A percentile compares a stretch with the other conserved stretches of the same genome.
These are phyloP conservation scores for Odobenus rosmarus DNA, from an alignment of 2,113 vertebrate genomes.

Conservation along the genomic window DNA sequence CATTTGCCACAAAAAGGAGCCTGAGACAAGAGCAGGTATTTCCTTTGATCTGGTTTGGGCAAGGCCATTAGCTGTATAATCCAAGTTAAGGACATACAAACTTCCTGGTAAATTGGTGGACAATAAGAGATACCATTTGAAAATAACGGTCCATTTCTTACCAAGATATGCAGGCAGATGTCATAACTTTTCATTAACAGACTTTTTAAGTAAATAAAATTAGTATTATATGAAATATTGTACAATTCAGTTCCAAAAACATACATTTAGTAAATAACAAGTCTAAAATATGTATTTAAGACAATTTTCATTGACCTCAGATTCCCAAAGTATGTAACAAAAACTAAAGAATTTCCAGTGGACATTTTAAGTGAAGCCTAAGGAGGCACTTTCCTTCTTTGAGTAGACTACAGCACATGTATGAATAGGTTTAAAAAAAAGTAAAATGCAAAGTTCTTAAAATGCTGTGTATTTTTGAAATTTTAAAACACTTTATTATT, in stretches of 20 bases:
- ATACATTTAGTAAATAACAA: background rate
- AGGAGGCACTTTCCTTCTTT: background rate
- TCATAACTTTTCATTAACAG: background rate
- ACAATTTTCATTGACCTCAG: background rate
- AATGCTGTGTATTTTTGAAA: background rate
- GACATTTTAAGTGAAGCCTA: background rate
- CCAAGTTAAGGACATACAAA: background rate
- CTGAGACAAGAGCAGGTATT: background rate
- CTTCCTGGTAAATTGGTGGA: background rate
- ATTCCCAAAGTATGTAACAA: background rate
- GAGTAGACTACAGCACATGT: background rate
- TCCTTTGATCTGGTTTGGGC: background rate
- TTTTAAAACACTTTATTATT: background rate
- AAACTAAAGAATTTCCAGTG: background rate
- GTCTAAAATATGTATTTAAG: constrained; percentile 2
- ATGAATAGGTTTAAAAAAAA: background rate
- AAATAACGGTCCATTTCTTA: background rate
- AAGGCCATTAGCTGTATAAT: background rate
- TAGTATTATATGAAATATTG: background rate
- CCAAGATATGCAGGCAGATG: background rate
- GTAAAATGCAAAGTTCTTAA: background rate
- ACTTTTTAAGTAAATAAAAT: background rate
- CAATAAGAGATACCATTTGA: background rate
- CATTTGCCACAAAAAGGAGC: background rate
- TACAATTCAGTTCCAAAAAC: background rate